Evolutionary conservation across 2,797 vertebrate species (phyloP), one percentile per base, ranked within the genome.

Genomic region (Sebastiscus albofasciatus): DNA sequence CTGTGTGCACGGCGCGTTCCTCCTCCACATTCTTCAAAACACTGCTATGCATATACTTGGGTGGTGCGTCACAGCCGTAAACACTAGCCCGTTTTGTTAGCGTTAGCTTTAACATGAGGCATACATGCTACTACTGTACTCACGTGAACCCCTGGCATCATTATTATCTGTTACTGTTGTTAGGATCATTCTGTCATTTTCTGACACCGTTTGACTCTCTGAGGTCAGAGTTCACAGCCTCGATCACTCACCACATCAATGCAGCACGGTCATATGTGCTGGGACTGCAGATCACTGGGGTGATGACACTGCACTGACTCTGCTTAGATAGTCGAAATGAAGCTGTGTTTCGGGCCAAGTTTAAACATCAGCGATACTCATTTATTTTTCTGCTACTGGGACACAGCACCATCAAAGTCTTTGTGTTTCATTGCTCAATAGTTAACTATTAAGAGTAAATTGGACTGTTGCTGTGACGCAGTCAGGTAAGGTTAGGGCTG

Each of bases 251-350:
- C 72, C 36, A 49, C 56, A 66, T 76, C 42, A 72, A 20, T 71
- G 33, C 56, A 76, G 72, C 20, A n/a, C 49, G 24, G 16, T 67
- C n/a, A 13, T 24, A 54, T 69, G 73, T n/a, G 70, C 80, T 66
- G 39, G 55, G 55, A 10, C 59, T 61, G 60, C 75, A 67, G 55
- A 71, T 80, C 76, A 60, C 34, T 46, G 39, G 22, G 46, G n/a
- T 71, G 79, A 87, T 79, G 74, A 86, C 68, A 14, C 52, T 42
- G 79, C 58, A 82, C 60, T 33, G 36, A 71, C 66, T 85, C 62
- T 60, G 67, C 55, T 67, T 56, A 27, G 29, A 85, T 54, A 26
- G 31, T 52, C 46, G n/a, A 36, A 81, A 72, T 55, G 2, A 74
- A 67, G 22, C 58, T 49, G 46, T 54, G 20, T 9, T 71, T 76